Evolutionary conservation across 2,113 vertebrate genomes (phyloP), one percentile per base, ranked within the genome.

Genomic region (Genyomyrus donnyi): DNA sequence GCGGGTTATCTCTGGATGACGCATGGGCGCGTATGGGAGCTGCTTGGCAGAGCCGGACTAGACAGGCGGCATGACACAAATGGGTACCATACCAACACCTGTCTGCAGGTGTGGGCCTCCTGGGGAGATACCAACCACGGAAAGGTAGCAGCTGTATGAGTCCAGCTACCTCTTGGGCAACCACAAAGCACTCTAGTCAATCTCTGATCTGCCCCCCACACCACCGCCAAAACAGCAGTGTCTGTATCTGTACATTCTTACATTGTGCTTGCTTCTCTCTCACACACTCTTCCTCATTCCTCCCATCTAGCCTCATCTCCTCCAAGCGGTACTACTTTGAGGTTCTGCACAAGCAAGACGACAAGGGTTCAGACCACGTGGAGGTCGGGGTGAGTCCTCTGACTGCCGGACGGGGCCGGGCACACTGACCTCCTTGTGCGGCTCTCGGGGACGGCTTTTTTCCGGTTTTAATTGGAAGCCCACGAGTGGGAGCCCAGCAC

Each of bases 291-390:
- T 66, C 84, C 88, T 49, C 15, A 7, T 58, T 35, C 39, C 42
- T 66, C 87, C 91, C 87, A 24, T 15, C 48, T 93, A 99, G 98
- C 92, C 97, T 99, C 90, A 97, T 98, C 93, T 96, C 97, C 74
- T 99, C 98, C 91, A 95, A 97, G 49, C 96, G 95, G 35, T 99
- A 99, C 95, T 99, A 98, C 96, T 99, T 99, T 0, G 98, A 99
- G 95, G 95, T 99, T 91, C 97, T 99, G 52, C 98, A 99, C 96
- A 99, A 99, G 91, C 98, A 99, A 80, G 98, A 99, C 0, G 98
- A 99, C 96, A 96, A 94, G 17, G 98, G 98, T 85, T 99, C 98
- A 0, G 98, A 99, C 95, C 98, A 99, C 0, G 98, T 99, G 93
- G 98, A 99, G 94, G 98, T 99, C 39, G 98, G 97, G 46, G 98